Evolutionary conservation across 2,113 vertebrate species (phyloP).

Genomic region (Pao palembangensis): DNA sequence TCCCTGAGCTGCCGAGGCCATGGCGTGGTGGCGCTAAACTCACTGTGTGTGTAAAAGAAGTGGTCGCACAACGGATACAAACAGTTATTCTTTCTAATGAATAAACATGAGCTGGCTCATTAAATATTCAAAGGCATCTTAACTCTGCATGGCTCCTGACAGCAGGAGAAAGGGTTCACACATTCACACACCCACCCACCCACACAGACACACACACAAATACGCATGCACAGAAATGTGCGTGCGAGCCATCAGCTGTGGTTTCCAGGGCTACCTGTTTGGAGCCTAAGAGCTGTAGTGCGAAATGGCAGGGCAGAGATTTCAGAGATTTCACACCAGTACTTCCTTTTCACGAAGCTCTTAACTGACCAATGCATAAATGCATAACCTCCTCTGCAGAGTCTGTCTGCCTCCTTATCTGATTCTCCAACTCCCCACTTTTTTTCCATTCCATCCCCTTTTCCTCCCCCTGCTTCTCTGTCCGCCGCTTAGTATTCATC

Average conservation of each 20-base stretch:
- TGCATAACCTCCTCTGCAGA: conserved; percentile 42
- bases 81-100: conserved; percentile 60
- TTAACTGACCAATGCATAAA: conserved; percentile 63
- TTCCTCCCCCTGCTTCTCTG: conserved; percentile 5
- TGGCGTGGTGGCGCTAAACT: conserved; percentile 33
- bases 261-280: conserved; percentile 67
- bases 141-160: conserved; percentile 68
- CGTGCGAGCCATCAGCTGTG: conserved; percentile 17
- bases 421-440: conserved; percentile 30
- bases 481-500: conserved; percentile 48
- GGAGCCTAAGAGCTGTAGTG: conserved; percentile 49
- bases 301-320: conserved; percentile 59
- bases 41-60: conserved; percentile 22
- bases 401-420: conserved; percentile 23
- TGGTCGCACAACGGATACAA: conserved; percentile 33
- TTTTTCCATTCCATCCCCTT: neutral
- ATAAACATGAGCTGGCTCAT: conserved; percentile 71
- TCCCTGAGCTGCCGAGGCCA: conserved; percentile 6
- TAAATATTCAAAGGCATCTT: conserved; percentile 72
- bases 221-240: conserved; percentile 13
- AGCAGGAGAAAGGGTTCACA: conserved; percentile 70
- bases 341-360: conserved; percentile 43
- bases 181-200: conserved; percentile 21
- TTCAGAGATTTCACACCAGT: conserved; percentile 54
- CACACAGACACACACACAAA: conserved; percentile 13